Base-by-base conservation (phyloP, 1,140 invertebrate species). In the Dinothrombium tinctorium region DNA sequence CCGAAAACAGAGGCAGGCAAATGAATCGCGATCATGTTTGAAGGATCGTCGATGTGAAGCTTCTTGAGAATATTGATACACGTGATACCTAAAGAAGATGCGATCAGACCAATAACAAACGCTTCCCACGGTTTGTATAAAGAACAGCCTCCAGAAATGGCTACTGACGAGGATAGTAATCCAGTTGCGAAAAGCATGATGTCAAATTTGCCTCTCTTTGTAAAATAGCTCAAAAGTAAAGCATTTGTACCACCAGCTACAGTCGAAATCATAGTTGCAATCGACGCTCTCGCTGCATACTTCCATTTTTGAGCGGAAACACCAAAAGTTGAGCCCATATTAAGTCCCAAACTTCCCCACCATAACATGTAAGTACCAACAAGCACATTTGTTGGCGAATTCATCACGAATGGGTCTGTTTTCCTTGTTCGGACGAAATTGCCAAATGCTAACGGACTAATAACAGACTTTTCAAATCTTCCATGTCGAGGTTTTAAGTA, bases 301-400 rank as follows among this genome's bases (percentile, higher is more conserved):
- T 80, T 69, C 78, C 78, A 83, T 56, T 73, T 75, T 6, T 67
- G 64, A 4, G 70, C 71, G 33, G 67, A 69, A 14, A 76, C 65
- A 54, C 74, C 60, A 47, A 64, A 65, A 23, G 61, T 63, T 24
- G 60, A 61, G 17, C 82, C 82, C 38, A 80, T 84, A 56, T 90
- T 89, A 51, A 89, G 87, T 4, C 79, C 82, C 28, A 89, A 59
- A 82, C 82, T 87, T 0, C 81, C 82, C 77, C 81, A 87, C 84
- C 84, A 92, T 2, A 92, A 60, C 23, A 90, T 84, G 52, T 87
- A 90, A 2, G 86, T 67, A 0, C 84, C 86, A 65, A 90, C 72
- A 24, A 86, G 72, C 5, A 80, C 78, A 53, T 86, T 89, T 0
- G 84, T 82, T 0, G 84, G 82, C 51, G 73, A 76, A 1, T 81